A percentile compares a stretch with the other conserved stretches of the same genome.
Evolutionary conservation across 1,140 invertebrate species (phyloP).

Genomic region (Portunus trituberculatus): DNA sequence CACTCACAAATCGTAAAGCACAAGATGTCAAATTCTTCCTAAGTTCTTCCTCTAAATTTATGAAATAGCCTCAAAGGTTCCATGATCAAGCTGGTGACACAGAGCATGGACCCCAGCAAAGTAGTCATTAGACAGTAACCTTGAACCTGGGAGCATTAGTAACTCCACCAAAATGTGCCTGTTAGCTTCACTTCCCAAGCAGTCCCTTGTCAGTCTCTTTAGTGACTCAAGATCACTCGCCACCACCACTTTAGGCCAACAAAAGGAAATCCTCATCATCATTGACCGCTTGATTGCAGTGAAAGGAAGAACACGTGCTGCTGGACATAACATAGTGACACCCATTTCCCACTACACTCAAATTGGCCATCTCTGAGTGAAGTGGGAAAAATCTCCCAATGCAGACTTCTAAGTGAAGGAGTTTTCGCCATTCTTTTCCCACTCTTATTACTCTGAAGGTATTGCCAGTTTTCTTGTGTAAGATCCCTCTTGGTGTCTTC

Average conservation of each 20-base stretch:
- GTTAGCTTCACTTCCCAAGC: neutral
- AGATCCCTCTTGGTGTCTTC: neutral
- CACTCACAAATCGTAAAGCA: neutral
- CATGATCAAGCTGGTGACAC: neutral
- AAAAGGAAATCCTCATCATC: neutral
- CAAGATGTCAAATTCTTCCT: neutral
- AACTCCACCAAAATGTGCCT: neutral
- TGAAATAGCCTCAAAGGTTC: neutral
- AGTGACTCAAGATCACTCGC: too few species aligned
- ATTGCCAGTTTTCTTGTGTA: neutral
- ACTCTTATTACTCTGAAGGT: neutral
- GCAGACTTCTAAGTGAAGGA: neutral
- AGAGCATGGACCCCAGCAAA: neutral
- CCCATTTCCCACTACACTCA: neutral
- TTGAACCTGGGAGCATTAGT: too few species aligned
- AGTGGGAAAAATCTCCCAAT: neutral
- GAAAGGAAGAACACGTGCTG: neutral
- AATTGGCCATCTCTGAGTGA: neutral
- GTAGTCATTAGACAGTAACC: neutral
- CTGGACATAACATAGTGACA: neutral
- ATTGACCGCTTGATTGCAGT: too few species aligned
- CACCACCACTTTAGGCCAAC: neutral
- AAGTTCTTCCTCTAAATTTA: neutral
- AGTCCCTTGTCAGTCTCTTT: neutral
- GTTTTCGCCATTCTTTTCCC: neutral